Percentiles rank a stretch among this genome's conserved stretches.
Evolutionary conservation across 2,888 invertebrate genomes (phyloP).

Genomic region (Scaeva pyrastri): DNA sequence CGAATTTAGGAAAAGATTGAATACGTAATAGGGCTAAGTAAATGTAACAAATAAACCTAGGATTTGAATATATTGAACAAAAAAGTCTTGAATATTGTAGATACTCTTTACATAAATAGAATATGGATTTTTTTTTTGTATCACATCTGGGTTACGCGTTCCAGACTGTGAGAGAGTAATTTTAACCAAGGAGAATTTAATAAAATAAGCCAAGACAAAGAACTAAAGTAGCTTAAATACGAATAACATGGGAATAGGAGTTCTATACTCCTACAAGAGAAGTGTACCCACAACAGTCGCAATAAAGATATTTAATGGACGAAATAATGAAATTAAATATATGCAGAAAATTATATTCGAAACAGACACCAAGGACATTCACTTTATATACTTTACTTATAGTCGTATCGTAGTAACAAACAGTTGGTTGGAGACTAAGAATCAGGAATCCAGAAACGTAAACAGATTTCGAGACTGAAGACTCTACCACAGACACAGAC

Average conservation of each 20-base stretch:
- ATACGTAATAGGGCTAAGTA: too few relatives aligned
- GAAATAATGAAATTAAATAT: constrained; percentile 72
- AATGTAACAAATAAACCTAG: too few relatives aligned
- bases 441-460: constrained; percentile 9
- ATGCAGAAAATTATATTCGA: constrained; percentile 55
- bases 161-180: too few relatives aligned
- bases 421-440: constrained; percentile 26
- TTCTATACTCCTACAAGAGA: background rate
- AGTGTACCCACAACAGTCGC: background rate
- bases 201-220: constrained; percentile 38
- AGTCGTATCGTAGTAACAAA: constrained; percentile 21
- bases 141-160: too few relatives aligned
- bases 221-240: constrained; percentile 22
- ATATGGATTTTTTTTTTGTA: too few relatives aligned
- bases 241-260: background rate
- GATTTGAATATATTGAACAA: too few relatives aligned
- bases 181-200: background rate
- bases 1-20: too few relatives aligned
- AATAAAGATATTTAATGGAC: constrained; percentile 52
- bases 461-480: constrained; percentile 13
- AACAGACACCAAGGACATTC: constrained; percentile 38
- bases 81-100: too few relatives aligned
- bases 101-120: too few relatives aligned
- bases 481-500: background rate
- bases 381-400: background rate